Base-by-base conservation (phyloP, 2,113 vertebrate genomes). In the Toxostoma redivivum region DNA sequence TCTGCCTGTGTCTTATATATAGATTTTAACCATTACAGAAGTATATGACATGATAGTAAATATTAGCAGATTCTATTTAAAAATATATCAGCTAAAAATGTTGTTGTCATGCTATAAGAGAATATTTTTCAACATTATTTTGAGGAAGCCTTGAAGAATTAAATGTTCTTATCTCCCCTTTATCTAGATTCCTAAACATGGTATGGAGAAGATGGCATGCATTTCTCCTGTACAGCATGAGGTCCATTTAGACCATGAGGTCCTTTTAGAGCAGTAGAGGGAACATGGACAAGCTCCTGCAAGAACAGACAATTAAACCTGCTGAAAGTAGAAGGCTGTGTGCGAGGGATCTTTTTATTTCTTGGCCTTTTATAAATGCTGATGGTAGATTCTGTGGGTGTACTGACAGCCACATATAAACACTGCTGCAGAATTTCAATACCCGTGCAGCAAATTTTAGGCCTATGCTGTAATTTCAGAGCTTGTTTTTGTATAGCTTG, bases 401-500 rank as follows among this genome's bases (percentile, higher is more conserved):
- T 88, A 69, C 94, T 71, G 76, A 88, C 76, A 94, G 53, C 53
- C 73, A 62, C 27, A 22, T 31, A 33, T 47, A 93, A 95, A 93
- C 45, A 44, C 12, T 81, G 54, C 74, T 82, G 35, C 23, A 67
- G 88, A 70, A 88, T 92, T 76, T 64, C 51, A 38, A 87, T 92
- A 65, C 66, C 51, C 82, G 45, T 97, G 70, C 79, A 91, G 70
- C 57, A 78, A 87, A 82, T 76, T 86, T 69, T 70, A 84, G 64
- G 30, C 70, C 40, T 37, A 47, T 88, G 82, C 78, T 94, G 47
- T 90, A 90, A 94, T 94, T 97, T 96, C 60, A 50, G 80, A 91
- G 82, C 42, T 82, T 94, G 64, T 14, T 90, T 95, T 90, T 96
- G 80, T 95, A 61, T 82, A 81, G 65, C 69, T 80, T 95, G 93